Base-by-base conservation (phyloP, 1,140 invertebrate species). In the Gerris buenoi region DNA sequence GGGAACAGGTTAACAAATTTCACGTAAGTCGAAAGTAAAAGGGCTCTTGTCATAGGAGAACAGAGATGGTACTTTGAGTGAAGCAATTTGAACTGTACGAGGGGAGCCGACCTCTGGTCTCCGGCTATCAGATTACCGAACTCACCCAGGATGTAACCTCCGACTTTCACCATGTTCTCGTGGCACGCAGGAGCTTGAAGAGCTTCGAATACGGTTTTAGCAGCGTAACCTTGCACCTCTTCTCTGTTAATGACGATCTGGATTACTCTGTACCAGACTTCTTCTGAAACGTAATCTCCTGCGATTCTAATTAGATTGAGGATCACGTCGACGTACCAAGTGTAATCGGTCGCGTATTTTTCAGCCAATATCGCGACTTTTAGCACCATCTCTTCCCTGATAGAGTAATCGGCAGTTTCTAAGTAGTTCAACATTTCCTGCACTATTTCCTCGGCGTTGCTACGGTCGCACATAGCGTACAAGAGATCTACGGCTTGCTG, bases 131-230 rank as follows among this genome's bases (percentile, higher is more conserved):
- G 83, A 81, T 99, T 99, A 27, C 97, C 97, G 82, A 99, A 99
- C 81, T 99, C 97, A 66, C 97, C 97, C 58, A 99, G 82, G 73
- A 99, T 98, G 73, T 99, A 99, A 27, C 96, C 97, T 65, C 97
- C 97, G 60, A 99, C 97, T 86, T 99, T 99, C 0, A 99, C 97
- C 97, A 99, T 99, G 78, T 99, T 99, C 81, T 99, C 97, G 79
- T 99, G 97, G 77, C 97, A 99, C 63, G 97, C 95, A 27, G 95
- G 94, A 59, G 95, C 95, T 83, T 98, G 95, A 62, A 99, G 79
- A 76, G 83, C 82, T 79, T 99, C 97, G 82, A 99, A 99, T 3
- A 98, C 96, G 33, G 97, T 99, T 82, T 99, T 99, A 5, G 97
- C 96, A 61, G 97, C 96, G 81, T 99, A 99, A 23, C 95, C 97